Base-by-base conservation (phyloP, 1,140 invertebrate species). In the Mya arenaria region DNA sequence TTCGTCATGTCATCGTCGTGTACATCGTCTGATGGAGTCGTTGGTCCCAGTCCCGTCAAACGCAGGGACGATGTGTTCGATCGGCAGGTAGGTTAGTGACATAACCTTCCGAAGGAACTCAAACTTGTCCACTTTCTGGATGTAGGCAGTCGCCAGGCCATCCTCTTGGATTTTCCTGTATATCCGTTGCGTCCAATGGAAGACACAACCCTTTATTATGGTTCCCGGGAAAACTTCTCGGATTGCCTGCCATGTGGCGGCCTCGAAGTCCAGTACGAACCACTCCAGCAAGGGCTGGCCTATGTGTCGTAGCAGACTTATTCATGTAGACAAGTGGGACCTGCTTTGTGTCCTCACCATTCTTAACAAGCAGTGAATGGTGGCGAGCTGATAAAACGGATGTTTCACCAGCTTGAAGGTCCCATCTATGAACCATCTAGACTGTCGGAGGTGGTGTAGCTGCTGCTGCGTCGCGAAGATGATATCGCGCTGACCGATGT, bases 61-160 rank as follows among this genome's bases (percentile, higher is more conserved):
- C 10, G 58, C 58, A 6, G 39, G 25, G 0, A 1, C 4, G 0
- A 82, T 73, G 25, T 82, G 68, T 28, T 73, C 41, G 1, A 44
- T 15, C 6, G 79, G 79, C 4, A 82, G 41, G 58, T 36, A 82
- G 30, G 56, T 39, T 6, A 82, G 68, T 1, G 36, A 17, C 34
- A 81, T 48, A 25, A 81, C 4, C 39, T 72, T 81, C n/a, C 65
- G 39, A 1, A 81, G 19, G 34, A 63, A 48, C 6, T 25, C 30
- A n/a, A n/a, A 60, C 28, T 4, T 39, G 56, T 74, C 71, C n/a
- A 52, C 55, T 1, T 23, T 19, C n/a, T 72, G 19, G 1, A 15
- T 17, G n/a, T 74, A 74, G 1, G 71, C n/a, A 6, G 71, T 34
- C 36, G n/a, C 4, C 55, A 66, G 63, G 13, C 63, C 63, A 34